These are phyloP conservation scores for Buphagus erythrorhynchus DNA, from an alignment of 2,797 vertebrate genomes.

Conservation along the genomic window DNA sequence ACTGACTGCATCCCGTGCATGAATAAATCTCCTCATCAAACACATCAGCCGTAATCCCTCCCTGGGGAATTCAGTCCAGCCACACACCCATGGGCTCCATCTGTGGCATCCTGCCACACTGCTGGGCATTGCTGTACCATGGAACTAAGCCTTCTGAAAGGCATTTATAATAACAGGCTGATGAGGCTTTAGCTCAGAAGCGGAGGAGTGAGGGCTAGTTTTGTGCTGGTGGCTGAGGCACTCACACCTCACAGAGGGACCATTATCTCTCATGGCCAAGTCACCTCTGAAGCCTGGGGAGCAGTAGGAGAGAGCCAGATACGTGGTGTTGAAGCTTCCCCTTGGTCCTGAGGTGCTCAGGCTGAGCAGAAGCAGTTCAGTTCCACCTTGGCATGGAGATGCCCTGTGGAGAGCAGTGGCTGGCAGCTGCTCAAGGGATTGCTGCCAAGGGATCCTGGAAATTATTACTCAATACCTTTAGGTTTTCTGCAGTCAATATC, in stretches of 20 bases:
- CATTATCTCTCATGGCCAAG: not conserved
- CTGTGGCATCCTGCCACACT: not conserved
- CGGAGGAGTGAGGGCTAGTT: not conserved
- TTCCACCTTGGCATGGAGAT: accelerated
- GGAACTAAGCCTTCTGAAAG: not conserved
- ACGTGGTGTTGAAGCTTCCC: accelerated
- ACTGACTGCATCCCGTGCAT: not conserved
- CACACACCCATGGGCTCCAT: not conserved
- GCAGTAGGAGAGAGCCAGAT: not conserved
- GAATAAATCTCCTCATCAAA: slow-evolving; percentile 28
- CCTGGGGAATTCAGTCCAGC: not conserved
- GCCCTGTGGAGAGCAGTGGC: not conserved
- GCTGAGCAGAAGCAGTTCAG: not conserved
- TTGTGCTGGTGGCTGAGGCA: not conserved
- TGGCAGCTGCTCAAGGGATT: not conserved
- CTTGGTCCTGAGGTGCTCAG: not conserved
- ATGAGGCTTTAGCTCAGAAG: not conserved
- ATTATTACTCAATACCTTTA: not conserved
- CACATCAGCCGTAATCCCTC: not conserved
- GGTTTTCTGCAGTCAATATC: not conserved
- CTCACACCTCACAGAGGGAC: not conserved
- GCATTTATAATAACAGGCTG: not conserved
- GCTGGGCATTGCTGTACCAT: not conserved
- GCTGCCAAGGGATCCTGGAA: not conserved
- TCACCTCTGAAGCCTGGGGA: not conserved